Percentiles rank a stretch among this genome's conserved stretches.
These are phyloP conservation scores for Stichopus horrens DNA, from an alignment of 53 echinoderm and acorn worm species.

Conservation along the genomic window DNA sequence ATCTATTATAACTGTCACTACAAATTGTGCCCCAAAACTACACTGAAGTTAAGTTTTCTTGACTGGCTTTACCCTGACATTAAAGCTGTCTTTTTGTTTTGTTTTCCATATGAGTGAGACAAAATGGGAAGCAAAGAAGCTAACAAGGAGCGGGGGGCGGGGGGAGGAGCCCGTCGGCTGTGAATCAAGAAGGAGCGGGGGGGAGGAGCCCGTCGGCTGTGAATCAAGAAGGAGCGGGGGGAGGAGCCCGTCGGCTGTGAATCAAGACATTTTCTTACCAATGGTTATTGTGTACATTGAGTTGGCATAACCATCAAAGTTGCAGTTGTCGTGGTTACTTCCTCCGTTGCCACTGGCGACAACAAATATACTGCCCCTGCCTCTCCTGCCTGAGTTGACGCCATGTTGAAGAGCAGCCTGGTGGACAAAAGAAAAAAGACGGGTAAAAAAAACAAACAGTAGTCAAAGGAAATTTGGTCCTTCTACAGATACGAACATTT, in stretches of 20 bases:
- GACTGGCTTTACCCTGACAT: too few relatives aligned
- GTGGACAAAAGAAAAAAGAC: background rate
- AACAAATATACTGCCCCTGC: constrained; percentile 91
- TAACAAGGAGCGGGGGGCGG: too few relatives aligned
- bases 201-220: background rate
- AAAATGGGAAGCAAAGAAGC: too few relatives aligned
- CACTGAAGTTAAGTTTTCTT: too few relatives aligned
- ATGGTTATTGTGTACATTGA: constrained; percentile 97
- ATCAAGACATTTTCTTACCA: constrained; percentile 57
- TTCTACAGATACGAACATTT: too few relatives aligned
- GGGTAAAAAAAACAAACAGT: too few relatives aligned
- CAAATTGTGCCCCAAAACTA: too few relatives aligned
- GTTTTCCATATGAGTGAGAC: too few relatives aligned
- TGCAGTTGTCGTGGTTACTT: constrained; percentile 88
- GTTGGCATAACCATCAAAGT: constrained; percentile 97
- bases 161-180: background rate
- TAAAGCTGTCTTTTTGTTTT: too few relatives aligned
- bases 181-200: background rate
- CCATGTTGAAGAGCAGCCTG: constrained; percentile 88
- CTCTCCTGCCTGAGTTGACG: constrained; percentile 79
- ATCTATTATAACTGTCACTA: too few relatives aligned
- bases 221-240: background rate
- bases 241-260: background rate
- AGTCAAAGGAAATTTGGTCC: too few relatives aligned
- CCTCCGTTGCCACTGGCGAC: constrained; percentile 98